Evolutionary conservation across 2,888 invertebrate genomes (phyloP), one percentile per base, ranked within the genome.

Genomic region (Gibbula magus): DNA sequence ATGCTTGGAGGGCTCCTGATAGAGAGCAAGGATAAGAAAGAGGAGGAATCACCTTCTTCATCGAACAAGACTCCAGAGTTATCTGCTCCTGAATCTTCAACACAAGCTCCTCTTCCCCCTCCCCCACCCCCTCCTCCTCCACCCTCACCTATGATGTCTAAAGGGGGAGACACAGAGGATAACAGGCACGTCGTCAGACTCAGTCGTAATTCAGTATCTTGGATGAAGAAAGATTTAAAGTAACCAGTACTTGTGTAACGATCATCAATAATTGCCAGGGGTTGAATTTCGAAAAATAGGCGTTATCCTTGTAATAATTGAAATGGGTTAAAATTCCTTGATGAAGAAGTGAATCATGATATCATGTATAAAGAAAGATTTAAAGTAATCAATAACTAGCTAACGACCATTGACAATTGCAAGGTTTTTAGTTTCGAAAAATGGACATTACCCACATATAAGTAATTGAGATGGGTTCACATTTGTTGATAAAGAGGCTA

Each of bases 341-440:
- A n/a, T n/a, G n/a, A n/a, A n/a, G n/a, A n/a, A n/a, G n/a, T n/a
- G n/a, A n/a, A n/a, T n/a, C n/a, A n/a, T n/a, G n/a, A n/a, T 90
- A 22, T 86, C 86, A 7, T 90, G 90, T 89, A 89, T 90, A 89
- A 89, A 87, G 75, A 90, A 90, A 81, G 81, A 81, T 76, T 61
- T 87, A 0, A 76, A 51, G 18, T 82, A 52, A 73, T 10, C 45
- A 45, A 13, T 45, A 45, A 10, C 45, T 10, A 5, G 4, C 35
- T 35, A 35, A 5, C 35, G 8, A 8, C 8, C 4, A 35, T 35
- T 8, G 8, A 35, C 7, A 5, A 35, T 35, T 35, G 35, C 35
- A 3, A 35, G 35, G 35, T 3, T 35, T 35, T 35, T 3, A 35
- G 35, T 35, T 7, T n/a, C n/a, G n/a, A n/a, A n/a, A n/a, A n/a